phyloP scores from a whole-genome alignment of 1,140 invertebrate genomes.

The Aphidius ervi region DNA sequence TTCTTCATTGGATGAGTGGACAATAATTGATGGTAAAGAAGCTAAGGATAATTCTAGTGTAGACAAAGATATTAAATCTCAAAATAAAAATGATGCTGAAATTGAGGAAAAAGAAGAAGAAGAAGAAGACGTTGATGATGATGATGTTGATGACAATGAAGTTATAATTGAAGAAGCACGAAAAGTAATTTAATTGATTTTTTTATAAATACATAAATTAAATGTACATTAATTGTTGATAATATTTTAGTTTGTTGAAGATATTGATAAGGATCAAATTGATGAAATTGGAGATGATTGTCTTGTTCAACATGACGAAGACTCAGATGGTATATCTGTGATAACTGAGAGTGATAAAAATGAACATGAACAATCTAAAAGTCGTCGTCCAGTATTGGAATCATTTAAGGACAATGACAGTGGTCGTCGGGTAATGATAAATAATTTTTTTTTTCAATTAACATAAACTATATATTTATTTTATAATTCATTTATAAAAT shows the following conservation, averaged over 20 bases:
- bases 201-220: too few species aligned
- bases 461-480: too few species aligned
- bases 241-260: neutral
- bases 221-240: too few species aligned
- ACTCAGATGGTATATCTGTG: constrained; percentile 23
- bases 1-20: constrained; percentile 18
- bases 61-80: neutral
- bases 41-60: neutral
- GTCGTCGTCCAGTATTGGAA: too few species aligned
- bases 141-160: neutral
- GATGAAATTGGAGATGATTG: neutral
- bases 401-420: too few species aligned
- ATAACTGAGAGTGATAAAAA: constrained; percentile 22
- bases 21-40: constrained; percentile 13
- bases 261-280: neutral
- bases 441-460: too few species aligned
- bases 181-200: neutral
- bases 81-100: neutral
- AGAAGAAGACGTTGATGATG: neutral
- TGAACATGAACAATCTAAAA: neutral
- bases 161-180: neutral
- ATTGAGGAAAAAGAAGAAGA: neutral
- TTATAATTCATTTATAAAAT: too few species aligned
- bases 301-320: constrained; percentile 14
- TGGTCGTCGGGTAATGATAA: too few species aligned